Percentiles rank a stretch among this genome's conserved stretches.
phyloP scores from a whole-genome alignment of 2,797 vertebrate genomes.

The Spatula versicolor region DNA sequence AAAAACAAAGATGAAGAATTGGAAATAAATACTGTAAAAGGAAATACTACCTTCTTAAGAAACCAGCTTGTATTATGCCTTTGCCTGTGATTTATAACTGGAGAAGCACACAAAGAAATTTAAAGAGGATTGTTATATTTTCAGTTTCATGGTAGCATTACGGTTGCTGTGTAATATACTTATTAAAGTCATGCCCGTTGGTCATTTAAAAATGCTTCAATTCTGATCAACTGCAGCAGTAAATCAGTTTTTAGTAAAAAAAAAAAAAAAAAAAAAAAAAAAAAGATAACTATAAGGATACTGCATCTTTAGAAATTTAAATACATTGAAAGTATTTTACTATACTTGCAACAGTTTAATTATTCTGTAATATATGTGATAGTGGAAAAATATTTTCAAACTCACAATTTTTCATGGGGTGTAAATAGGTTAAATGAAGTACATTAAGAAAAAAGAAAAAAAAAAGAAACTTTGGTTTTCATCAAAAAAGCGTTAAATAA shows the following conservation, averaged over 20 bases:
- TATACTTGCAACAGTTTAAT: conserved; percentile 87
- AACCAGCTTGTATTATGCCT: conserved; percentile 67
- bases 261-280: conserved; percentile 48
- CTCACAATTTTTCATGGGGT: conserved; percentile 87
- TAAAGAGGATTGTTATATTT: conserved; percentile 71
- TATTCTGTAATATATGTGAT: conserved; percentile 91
- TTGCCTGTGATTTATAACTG: conserved; percentile 74
- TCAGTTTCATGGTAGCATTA: conserved; percentile 57
- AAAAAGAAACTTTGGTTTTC: conserved; percentile 87
- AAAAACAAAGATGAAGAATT: conserved; percentile 40
- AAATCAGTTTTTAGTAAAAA: conserved; percentile 65
- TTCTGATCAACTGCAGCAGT: conserved; percentile 49
- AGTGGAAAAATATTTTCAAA: conserved; percentile 88
- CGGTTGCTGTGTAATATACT: conserved; percentile 37
- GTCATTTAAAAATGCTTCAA: conserved; percentile 67
- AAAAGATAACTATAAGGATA: conserved; percentile 78
- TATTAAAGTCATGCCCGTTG: conserved; percentile 50
- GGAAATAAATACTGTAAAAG: conserved; percentile 58
- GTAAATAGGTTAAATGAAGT: conserved; percentile 87
- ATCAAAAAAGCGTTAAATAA: conserved; percentile 74
- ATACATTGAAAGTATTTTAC: conserved; percentile 85
- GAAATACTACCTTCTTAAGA: conserved; percentile 67
- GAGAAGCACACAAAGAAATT: conserved; percentile 66
- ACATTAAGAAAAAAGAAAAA: conserved; percentile 74
- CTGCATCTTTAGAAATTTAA: conserved; percentile 85